phyloP scores from a whole-genome alignment of 2,888 invertebrate species.

The Sminthurinus aureus region DNA sequence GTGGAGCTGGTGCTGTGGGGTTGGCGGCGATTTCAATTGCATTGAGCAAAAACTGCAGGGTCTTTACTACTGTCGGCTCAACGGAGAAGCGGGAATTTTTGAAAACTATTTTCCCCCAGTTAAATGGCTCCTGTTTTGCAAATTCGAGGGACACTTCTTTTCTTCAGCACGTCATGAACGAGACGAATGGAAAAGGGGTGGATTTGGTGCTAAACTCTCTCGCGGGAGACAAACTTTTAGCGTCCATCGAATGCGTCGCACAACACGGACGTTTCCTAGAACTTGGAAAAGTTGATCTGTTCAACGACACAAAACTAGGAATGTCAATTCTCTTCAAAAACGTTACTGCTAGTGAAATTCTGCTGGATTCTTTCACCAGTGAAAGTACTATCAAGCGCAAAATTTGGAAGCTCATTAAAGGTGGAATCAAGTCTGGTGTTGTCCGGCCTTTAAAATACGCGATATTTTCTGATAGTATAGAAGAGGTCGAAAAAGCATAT shows the following conservation, averaged over 20 bases:
- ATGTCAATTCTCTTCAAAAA: constrained; percentile 97
- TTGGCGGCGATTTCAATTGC: constrained; percentile 97
- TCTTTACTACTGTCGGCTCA: constrained; percentile 91
- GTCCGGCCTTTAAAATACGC: constrained; percentile 88
- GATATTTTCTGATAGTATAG: constrained; percentile 81
- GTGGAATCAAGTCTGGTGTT: constrained; percentile 87
- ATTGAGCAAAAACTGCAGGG: constrained; percentile 84
- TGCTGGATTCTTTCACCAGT: constrained; percentile 92
- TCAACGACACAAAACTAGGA: constrained; percentile 87
- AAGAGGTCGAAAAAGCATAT: no score
- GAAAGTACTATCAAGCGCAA: constrained; percentile 77
- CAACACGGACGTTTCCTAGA: constrained; percentile 94
- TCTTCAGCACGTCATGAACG: constrained; percentile 84
- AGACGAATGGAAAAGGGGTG: constrained; percentile 89
- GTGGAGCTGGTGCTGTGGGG: constrained; percentile 95
- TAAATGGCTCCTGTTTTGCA: constrained; percentile 79
- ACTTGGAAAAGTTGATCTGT: constrained; percentile 97
- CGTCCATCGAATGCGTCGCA: constrained; percentile 91
- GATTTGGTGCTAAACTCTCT: constrained; percentile 95
- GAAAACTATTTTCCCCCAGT: constrained; percentile 81
- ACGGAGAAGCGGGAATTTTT: constrained; percentile 87
- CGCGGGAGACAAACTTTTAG: constrained; percentile 92
- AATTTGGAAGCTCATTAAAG: constrained; percentile 77
- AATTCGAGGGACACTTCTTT: constrained; percentile 95
- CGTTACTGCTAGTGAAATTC: constrained; percentile 97